A percentile compares a stretch with the other conserved stretches of the same genome.
Evolutionary conservation across 2,797 vertebrate species (phyloP).

Genomic region (Falco concolor): DNA sequence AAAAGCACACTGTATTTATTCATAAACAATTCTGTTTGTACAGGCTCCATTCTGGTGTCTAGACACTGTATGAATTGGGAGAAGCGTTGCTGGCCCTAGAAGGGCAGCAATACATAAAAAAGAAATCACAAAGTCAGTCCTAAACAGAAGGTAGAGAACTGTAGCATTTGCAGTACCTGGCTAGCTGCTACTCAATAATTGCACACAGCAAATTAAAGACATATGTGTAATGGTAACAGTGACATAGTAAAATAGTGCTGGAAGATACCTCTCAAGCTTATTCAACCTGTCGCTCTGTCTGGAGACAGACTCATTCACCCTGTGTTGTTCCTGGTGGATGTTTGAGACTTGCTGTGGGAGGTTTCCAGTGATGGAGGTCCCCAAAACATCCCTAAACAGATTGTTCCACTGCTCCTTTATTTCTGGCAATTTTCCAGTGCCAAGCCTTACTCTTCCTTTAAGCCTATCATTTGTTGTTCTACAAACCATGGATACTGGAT

Average conservation of each 20-base stretch:
- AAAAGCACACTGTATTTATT: background rate
- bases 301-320: background rate
- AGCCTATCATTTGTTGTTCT: background rate
- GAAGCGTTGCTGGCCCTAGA: background rate
- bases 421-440: background rate
- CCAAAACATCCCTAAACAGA: background rate
- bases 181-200: background rate
- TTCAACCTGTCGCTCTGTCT: background rate
- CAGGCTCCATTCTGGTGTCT: background rate
- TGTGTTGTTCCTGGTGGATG: background rate
- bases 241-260: fast-evolving
- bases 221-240: background rate
- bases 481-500: background rate
- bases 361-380: background rate
- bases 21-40: background rate
- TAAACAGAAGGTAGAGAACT: background rate
- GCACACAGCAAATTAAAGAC: background rate
- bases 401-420: background rate
- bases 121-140: background rate
- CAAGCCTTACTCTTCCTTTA: background rate
- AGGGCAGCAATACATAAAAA: background rate
- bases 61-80: background rate
- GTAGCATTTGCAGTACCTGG: background rate
- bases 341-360: background rate
- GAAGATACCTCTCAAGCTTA: background rate